Percentiles rank a stretch among this genome's conserved stretches.
These are phyloP conservation scores for Salvelinus namaycush DNA, from an alignment of 2,113 vertebrate species.

Conservation along the genomic window DNA sequence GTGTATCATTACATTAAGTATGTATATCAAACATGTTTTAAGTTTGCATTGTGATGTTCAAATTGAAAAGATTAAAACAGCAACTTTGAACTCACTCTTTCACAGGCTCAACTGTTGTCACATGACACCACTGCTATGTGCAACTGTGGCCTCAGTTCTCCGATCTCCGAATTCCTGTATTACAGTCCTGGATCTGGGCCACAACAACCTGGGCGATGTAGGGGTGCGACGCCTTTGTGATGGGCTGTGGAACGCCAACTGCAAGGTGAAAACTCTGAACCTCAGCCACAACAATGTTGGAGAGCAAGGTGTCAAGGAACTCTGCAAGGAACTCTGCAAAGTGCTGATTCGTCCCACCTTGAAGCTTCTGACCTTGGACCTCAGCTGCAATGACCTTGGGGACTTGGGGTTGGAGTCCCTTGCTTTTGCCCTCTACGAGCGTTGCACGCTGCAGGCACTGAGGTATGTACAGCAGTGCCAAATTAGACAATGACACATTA, in stretches of 20 bases:
- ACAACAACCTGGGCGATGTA: neutral
- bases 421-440: neutral
- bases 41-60: too few relatives aligned
- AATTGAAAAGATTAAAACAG: neutral
- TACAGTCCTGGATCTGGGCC: neutral
- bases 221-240: neutral
- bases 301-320: neutral
- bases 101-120: neutral
- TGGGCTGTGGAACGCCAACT: neutral
- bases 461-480: neutral
- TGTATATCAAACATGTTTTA: neutral
- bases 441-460: constrained; percentile 1
- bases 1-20: neutral
- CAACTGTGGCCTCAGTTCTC: neutral
- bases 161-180: neutral
- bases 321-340: neutral
- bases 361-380: neutral
- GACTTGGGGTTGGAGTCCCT: neutral
- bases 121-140: constrained; percentile 1
- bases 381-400: constrained; percentile 6
- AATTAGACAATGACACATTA: neutral
- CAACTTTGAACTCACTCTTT: neutral
- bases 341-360: neutral
- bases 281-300: constrained; percentile 10
- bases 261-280: constrained; percentile 1